phyloP scores from a whole-genome alignment of 2,888 invertebrate species.

The Fissipunctia ypsillon region DNA sequence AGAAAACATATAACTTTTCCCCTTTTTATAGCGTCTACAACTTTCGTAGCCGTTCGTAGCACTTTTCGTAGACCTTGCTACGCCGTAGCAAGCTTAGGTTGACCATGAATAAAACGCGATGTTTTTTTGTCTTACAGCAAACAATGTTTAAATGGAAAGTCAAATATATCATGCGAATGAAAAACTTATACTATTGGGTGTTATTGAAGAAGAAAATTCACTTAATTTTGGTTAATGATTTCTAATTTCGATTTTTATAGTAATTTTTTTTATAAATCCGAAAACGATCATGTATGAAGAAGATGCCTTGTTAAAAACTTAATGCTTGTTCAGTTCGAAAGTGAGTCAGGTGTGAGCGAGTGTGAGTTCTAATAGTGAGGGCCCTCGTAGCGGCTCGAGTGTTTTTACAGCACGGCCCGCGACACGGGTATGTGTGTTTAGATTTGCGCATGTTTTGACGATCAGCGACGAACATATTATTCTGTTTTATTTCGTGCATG shows the following conservation, averaged over 20 bases:
- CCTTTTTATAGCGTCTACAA: conserved; percentile 3
- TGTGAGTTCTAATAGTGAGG: conserved; percentile 68
- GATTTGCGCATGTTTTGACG: conserved; percentile 46
- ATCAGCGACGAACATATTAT: conserved; percentile 34
- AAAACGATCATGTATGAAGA: not conserved
- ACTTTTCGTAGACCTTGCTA: conserved; percentile 50
- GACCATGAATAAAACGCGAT: conserved; percentile 1
- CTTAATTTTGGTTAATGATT: not conserved
- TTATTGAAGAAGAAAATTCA: not conserved
- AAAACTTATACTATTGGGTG: too few species aligned
- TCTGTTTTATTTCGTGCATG: conserved; percentile 20
- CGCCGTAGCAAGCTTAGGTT: conserved; percentile 43
- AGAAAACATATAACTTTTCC: not conserved
- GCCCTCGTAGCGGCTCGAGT: conserved; percentile 62
- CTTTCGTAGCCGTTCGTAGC: conserved; percentile 52
- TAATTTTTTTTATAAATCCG: not conserved
- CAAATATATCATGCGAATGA: not conserved
- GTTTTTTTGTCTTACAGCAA: not conserved
- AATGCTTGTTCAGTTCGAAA: not conserved
- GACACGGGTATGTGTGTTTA: conserved; percentile 66
- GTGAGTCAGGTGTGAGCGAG: conserved; percentile 13
- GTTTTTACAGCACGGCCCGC: conserved; percentile 73
- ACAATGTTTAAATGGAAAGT: too few species aligned
- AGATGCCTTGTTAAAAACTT: not conserved
- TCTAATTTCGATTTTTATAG: not conserved